A percentile compares a stretch with the other conserved stretches of the same genome.
Conservation (phyloP, 2,113 vertebrate species). For the human (Homo sapiens) region GRCh38 chr16:83978501-83979000, state of each 20-base stretch:
- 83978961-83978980: not conserved
- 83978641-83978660: not conserved
- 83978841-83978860: not conserved
- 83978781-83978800: not conserved
- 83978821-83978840: rapidly evolving
- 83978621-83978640: not conserved
- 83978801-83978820: rapidly evolving
- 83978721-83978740: rapidly evolving
- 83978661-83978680: not conserved
- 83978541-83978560: constrained; percentile 95
- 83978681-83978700: not conserved
- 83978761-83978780: not conserved
- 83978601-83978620: not conserved
- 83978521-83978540: constrained; percentile 98
- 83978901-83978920: rapidly evolving
- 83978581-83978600: rapidly evolving
- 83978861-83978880: not conserved
- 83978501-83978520: constrained; percentile 95
- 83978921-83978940: rapidly evolving
- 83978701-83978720: rapidly evolving
- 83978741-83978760: not conserved
- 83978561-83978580: rapidly evolving
- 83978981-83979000: not conserved
- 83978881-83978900: not conserved
- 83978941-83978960: not conserved